Percentiles rank a stretch among this genome's conserved stretches.
Conservation (phyloP, 2,888 invertebrate species). For the Coelinius sp. region DNA sequence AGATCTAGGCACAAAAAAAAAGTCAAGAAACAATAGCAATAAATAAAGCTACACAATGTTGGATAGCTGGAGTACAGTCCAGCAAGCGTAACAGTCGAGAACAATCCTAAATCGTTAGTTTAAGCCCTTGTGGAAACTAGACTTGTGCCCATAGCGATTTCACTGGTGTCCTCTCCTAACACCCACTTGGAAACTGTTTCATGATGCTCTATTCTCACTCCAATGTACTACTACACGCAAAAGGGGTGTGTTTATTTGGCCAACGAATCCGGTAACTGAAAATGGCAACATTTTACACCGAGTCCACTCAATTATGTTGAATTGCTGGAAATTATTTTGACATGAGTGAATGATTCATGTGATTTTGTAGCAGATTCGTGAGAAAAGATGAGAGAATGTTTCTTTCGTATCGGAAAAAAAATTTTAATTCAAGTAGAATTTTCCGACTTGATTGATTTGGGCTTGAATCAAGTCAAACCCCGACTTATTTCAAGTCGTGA, state of each 20-base stretch:
- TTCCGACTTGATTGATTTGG: too few species aligned
- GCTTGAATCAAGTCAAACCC: too few species aligned
- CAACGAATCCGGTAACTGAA: neutral
- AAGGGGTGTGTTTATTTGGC: neutral
- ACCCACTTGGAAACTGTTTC: neutral
- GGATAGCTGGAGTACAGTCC: neutral
- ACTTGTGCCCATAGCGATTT: neutral
- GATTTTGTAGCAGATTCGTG: too few species aligned
- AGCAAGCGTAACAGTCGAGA: neutral
- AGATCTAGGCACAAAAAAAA: neutral
- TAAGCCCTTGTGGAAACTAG: constrained; percentile 4
- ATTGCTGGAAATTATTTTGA: neutral
- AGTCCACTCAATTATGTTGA: neutral
- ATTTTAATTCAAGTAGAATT: too few species aligned
- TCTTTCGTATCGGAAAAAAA: too few species aligned
- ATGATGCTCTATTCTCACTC: neutral
- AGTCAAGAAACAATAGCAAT: neutral
- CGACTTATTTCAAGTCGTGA: too few species aligned
- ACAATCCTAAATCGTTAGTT: neutral
- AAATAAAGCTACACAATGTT: neutral
- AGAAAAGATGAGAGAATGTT: too few species aligned
- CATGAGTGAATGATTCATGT: neutral
- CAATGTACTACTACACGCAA: neutral
- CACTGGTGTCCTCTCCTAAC: neutral
- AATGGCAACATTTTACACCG: constrained; percentile 1